Evolutionary conservation across 2,797 vertebrate species (phyloP).

Genomic region (Chelidonichthys spinosus): DNA sequence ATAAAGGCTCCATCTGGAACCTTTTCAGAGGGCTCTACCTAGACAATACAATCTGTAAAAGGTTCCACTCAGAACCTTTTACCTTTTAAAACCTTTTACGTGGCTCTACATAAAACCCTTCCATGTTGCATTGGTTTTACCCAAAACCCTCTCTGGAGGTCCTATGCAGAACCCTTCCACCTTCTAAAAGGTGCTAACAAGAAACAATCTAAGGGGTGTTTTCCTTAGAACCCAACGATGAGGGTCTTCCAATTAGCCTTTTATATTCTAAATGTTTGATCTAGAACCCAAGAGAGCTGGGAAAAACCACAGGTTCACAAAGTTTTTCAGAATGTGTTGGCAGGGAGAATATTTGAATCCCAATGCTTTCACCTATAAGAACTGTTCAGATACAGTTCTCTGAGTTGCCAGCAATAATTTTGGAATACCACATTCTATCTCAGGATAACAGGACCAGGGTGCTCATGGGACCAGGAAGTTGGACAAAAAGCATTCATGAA

Average conservation of each 20-base stretch:
- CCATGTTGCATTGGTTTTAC: background rate
- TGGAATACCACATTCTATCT: slow-evolving; percentile 30
- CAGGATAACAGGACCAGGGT: slow-evolving; percentile 25
- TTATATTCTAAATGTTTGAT: background rate
- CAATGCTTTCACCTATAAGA: background rate
- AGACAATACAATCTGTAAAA: too few relatives aligned
- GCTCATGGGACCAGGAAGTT: slow-evolving; percentile 16
- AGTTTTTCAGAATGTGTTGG: background rate
- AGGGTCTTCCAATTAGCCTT: background rate
- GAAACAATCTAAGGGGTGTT: background rate
- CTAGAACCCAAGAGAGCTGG: background rate
- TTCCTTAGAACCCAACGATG: too few relatives aligned
- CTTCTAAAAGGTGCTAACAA: background rate
- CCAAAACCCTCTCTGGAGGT: background rate
- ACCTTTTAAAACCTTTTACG: background rate
- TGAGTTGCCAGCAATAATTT: slow-evolving; percentile 14
- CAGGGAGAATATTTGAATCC: background rate
- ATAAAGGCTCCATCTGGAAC: background rate
- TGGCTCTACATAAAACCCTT: background rate
- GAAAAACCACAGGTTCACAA: background rate
- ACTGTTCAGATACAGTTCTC: slow-evolving; percentile 9
- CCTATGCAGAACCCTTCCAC: background rate
- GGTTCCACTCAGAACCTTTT: background rate
- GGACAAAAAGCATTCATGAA: slow-evolving; percentile 38
- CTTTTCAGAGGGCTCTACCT: background rate